Conservation (phyloP, 2,113 vertebrate genomes). For the Paralichthys olivaceus region DNA sequence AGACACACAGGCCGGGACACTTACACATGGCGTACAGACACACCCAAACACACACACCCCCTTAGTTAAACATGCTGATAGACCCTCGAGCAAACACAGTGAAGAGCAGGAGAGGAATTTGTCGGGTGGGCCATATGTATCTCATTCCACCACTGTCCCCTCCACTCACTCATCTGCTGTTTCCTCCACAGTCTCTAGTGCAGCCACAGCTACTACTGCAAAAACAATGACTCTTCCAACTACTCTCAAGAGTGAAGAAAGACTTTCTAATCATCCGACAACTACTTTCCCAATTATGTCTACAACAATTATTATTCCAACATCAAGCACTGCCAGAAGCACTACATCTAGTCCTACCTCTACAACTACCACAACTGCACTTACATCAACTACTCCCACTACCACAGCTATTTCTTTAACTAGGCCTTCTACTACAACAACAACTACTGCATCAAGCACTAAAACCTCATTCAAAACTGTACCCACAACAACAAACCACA, state of each 20-base stretch:
- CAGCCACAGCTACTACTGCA: conserved; percentile 19
- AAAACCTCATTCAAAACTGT: conserved; percentile 13
- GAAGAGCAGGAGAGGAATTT: conserved; percentile 52
- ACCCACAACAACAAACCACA: background rate
- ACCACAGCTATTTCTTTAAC: background rate
- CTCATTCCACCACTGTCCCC: conserved; percentile 21
- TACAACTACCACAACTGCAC: conserved; percentile 10
- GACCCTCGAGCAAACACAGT: conserved; percentile 38
- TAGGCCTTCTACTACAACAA: background rate
- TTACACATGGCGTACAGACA: conserved; percentile 41
- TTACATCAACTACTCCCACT: conserved; percentile 19
- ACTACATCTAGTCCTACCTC: background rate
- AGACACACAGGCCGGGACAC: conserved; percentile 12
- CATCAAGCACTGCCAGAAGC: conserved; percentile 16
- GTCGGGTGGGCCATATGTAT: conserved; percentile 33
- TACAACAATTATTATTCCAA: conserved; percentile 22
- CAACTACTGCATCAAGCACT: conserved; percentile 13
- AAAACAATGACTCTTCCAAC: conserved; percentile 44
- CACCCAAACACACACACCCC: conserved; percentile 42
- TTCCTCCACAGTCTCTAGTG: conserved; percentile 20
- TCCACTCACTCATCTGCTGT: conserved; percentile 15
- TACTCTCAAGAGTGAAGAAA: conserved; percentile 26
- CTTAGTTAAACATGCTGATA: conserved; percentile 41
- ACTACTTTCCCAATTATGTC: conserved; percentile 4
- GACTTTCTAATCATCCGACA: conserved; percentile 16